Conservation (phyloP, 2,888 invertebrate species). For the Smittia aterrima region DNA sequence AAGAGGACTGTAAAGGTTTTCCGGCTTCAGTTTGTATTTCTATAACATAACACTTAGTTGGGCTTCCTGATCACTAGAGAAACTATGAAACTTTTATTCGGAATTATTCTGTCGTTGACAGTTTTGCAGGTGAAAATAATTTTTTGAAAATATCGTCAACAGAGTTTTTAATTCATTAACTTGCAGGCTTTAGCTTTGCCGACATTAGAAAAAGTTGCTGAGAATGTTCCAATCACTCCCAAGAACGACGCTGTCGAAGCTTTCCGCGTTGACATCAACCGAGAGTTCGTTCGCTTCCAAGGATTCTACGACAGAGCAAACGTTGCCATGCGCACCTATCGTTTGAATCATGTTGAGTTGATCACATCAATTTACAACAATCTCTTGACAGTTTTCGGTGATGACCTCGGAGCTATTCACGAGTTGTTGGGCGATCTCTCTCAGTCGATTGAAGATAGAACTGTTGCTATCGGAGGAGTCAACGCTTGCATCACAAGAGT, state of each 20-base stretch:
- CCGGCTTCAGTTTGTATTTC: no score
- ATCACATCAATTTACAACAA: not conserved
- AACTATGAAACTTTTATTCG: not conserved
- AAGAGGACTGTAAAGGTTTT: no score
- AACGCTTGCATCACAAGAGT: not conserved
- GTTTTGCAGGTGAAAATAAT: not conserved
- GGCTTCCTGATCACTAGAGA: no score
- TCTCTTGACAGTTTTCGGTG: conserved; percentile 20
- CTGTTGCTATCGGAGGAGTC: not conserved
- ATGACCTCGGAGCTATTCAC: not conserved
- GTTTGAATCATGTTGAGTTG: not conserved
- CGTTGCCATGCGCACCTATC: not conserved
- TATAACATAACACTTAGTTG: no score
- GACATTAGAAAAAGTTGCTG: not conserved
- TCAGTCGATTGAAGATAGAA: not conserved
- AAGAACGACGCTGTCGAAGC: not conserved
- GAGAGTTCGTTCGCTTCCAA: not conserved
- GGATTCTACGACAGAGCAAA: not conserved
- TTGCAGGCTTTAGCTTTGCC: not conserved
- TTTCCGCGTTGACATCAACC: not conserved
- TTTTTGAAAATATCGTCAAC: not conserved
- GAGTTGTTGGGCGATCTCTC: not conserved
- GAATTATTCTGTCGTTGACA: not conserved
- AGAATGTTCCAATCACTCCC: not conserved
- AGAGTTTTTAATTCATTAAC: no score